phyloP scores from a whole-genome alignment of 2,797 vertebrate species.

The Poeciliopsis turneri region DNA sequence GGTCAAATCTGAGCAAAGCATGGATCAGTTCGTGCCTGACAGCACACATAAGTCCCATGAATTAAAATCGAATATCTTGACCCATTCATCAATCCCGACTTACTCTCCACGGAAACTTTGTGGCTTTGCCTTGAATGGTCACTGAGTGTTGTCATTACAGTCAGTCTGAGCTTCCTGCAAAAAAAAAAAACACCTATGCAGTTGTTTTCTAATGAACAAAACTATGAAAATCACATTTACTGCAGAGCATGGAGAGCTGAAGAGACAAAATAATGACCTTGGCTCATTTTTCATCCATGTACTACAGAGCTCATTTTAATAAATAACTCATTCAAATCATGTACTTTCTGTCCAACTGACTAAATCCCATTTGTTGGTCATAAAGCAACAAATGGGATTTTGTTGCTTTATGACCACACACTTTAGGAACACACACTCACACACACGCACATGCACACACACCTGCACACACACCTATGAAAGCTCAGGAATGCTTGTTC shows the following conservation, averaged over 20 bases:
- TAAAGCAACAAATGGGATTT: no score
- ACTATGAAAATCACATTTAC: not conserved
- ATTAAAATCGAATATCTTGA: not conserved
- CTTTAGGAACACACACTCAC: not conserved
- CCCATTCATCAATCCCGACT: not conserved
- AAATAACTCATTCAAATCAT: constrained; percentile 38
- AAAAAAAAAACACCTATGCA: not conserved
- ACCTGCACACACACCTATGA: not conserved
- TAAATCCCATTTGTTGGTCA: constrained; percentile 37
- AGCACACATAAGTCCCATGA: not conserved
- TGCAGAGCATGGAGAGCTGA: not conserved
- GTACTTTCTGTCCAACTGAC: constrained; percentile 2
- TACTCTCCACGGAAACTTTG: not conserved
- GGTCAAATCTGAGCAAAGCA: not conserved
- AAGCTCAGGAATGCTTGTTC: constrained; percentile 12
- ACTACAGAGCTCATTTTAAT: constrained; percentile 52
- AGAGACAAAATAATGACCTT: constrained; percentile 33
- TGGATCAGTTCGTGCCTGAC: not conserved
- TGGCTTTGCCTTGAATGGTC: not conserved
- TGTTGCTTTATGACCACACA: no score
- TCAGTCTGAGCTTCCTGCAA: not conserved
- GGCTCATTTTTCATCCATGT: constrained; percentile 47
- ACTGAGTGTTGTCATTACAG: not conserved
- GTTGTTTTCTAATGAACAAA: not conserved
- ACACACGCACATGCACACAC: not conserved